A percentile compares a stretch with the other conserved stretches of the same genome.
Evolutionary conservation across 2,888 invertebrate genomes (phyloP).

Genomic region (Podabrus alpinus): DNA sequence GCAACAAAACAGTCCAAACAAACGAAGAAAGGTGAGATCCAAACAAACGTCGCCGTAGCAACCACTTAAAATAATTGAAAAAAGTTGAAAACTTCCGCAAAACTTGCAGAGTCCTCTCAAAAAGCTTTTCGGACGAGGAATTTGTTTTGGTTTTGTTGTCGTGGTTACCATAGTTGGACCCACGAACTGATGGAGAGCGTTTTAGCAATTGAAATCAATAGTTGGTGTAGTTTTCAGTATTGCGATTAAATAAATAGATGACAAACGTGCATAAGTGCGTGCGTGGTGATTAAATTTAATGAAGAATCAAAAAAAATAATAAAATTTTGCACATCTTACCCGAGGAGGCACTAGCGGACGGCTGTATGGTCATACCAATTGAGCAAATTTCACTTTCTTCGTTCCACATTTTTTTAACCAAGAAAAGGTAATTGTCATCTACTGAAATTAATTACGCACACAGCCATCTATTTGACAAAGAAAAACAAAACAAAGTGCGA

Average conservation of each 20-base stretch:
- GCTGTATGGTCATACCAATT: conserved; percentile 80
- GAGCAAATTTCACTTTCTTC: conserved; percentile 80
- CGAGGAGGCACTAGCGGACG: conserved; percentile 74
- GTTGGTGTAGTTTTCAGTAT: neutral
- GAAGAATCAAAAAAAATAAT: conserved; percentile 2
- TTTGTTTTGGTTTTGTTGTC: conserved; percentile 1
- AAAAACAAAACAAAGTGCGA: conserved; percentile 5
- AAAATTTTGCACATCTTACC: conserved; percentile 60
- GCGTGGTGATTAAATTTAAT: neutral
- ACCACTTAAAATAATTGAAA: neutral
- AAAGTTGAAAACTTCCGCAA: neutral
- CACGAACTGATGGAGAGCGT: neutral
- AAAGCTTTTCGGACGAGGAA: neutral
- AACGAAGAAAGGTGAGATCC: neutral
- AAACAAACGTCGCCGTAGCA: neutral
- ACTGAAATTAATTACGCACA: conserved; percentile 12
- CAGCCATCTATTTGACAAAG: conserved; percentile 11
- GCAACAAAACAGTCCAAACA: neutral
- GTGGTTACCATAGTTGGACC: neutral
- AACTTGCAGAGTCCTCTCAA: neutral
- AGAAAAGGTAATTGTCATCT: conserved; percentile 20
- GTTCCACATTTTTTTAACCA: conserved; percentile 63
- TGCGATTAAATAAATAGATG: neutral
- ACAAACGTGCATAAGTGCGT: neutral
- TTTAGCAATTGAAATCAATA: neutral